Evolutionary conservation across 2,797 vertebrate species (phyloP), one percentile per base, ranked within the genome.

Genomic region (Allochrocebus solatus): DNA sequence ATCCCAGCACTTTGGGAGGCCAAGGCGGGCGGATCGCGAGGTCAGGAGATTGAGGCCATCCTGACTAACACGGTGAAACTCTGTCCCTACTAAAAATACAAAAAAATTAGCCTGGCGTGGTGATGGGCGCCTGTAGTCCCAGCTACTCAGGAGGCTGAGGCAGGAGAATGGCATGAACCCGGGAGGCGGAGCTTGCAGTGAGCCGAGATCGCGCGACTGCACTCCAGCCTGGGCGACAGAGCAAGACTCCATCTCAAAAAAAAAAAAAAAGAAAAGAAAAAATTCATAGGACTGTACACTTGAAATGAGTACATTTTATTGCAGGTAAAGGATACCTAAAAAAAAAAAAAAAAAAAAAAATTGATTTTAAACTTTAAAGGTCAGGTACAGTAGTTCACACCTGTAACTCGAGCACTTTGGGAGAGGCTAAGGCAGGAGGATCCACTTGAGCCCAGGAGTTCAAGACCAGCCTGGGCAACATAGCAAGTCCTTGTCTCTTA

Each of bases 331-430:
- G 64, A 88, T n/a, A 82, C 48, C 33, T 76, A 19, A 43, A 46
- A 55, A 50, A 91, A 30, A 55, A 46, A 46, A 48, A 48, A 48
- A 48, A 48, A 48, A 46, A n/a, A n/a, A n/a, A n/a, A n/a, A n/a
- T n/a, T 89, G 70, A 89, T 78, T 92, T 28, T 88, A 82, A 88
- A 26, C 36, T 87, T 95, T 59, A n/a, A 70, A 36, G 67, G 33
- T 4, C 1, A 2, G 1, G n/a, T 2, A 21, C 19, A 22, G n/a
- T 36, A 17, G 9, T 22, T 22, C 67, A 70, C 1, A 22, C 19
- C 4, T 70, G 2, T 70, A 70, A 70, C 36, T 19, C 19, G 0
- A 70, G 67, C n/a, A 70, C n/a, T 70, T 70, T 36, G 67, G 67
- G 67, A 70, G n/a, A 70, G n/a, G 67, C 19, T 0, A 9, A 70